These are phyloP conservation scores for Paradisaea rubra DNA, from an alignment of 2,113 vertebrate genomes.

Conservation along the genomic window DNA sequence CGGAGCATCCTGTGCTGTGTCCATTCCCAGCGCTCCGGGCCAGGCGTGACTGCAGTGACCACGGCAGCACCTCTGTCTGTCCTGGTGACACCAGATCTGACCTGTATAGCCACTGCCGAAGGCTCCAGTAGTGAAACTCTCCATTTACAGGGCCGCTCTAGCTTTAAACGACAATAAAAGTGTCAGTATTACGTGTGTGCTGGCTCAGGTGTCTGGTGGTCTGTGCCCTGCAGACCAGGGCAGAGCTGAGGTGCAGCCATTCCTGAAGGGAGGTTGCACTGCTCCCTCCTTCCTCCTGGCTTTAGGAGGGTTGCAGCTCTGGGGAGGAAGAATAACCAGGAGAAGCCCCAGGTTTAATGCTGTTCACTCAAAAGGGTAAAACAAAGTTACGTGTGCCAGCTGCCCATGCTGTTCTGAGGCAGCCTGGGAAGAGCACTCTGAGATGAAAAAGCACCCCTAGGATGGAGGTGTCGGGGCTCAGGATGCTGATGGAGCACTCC, in stretches of 20 bases:
- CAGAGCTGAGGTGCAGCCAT: background rate
- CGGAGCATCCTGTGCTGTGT: background rate
- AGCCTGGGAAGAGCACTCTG: background rate
- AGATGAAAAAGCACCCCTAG: background rate
- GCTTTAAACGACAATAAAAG: conserved; percentile 56
- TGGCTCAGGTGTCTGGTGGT: background rate
- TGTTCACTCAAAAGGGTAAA: background rate
- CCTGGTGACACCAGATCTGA: background rate
- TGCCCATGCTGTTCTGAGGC: rapidly evolving
- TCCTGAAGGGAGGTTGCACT: background rate
- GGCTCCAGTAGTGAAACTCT: conserved; percentile 40
- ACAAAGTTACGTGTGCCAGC: too few relatives aligned
- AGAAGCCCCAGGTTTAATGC: background rate
- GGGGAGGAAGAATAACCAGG: background rate
- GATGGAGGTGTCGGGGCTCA: rapidly evolving
- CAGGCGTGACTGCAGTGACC: background rate
- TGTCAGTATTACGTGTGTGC: conserved; percentile 45
- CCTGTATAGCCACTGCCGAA: conserved; percentile 22
- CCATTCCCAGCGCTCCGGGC: rapidly evolving
- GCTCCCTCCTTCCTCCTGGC: background rate
- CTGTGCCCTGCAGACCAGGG: background rate
- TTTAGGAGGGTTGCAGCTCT: background rate
- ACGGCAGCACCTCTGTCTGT: background rate
- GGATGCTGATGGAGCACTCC: background rate
- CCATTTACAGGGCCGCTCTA: conserved; percentile 27